Percentiles rank a stretch among this genome's conserved stretches.
These are phyloP conservation scores for Tragelaphus buxtoni DNA, from an alignment of 2,113 vertebrate species.

Conservation along the genomic window DNA sequence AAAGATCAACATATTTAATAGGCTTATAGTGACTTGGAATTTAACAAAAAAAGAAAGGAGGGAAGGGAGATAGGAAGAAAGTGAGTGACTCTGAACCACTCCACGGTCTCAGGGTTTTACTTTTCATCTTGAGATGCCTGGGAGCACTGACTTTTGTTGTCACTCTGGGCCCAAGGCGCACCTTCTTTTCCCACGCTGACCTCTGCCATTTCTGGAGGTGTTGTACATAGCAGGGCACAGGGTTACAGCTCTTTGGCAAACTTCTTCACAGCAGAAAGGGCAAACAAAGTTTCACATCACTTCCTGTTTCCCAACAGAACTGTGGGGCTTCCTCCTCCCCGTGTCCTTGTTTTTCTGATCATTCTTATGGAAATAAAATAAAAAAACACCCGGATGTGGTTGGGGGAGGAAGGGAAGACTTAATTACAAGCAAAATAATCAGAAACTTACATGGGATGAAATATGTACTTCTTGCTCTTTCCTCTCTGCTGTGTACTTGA, in stretches of 20 bases:
- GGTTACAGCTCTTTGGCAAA: conserved; percentile 30
- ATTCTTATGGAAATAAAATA: not conserved
- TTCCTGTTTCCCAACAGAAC: conserved; percentile 43
- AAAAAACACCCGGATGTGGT: conserved; percentile 39
- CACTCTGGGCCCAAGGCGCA: conserved; percentile 47
- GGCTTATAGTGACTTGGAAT: not conserved
- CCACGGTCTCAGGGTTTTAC: accelerated
- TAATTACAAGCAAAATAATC: conserved; percentile 59
- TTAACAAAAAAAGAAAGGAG: no score
- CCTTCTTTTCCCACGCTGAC: conserved; percentile 67
- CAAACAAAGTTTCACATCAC: conserved; percentile 24
- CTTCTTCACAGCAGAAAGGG: conserved; percentile 49
- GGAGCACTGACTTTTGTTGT: conserved; percentile 42
- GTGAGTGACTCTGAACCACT: not conserved
- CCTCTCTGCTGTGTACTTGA: not conserved
- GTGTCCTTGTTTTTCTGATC: conserved; percentile 43
- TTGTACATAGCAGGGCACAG: conserved; percentile 12
- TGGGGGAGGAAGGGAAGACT: conserved; percentile 35
- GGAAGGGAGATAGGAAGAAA: not conserved
- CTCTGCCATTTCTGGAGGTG: conserved; percentile 60
- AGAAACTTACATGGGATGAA: not conserved
- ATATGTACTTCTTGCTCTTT: not conserved
- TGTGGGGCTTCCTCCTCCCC: not conserved
- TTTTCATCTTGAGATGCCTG: conserved; percentile 42
- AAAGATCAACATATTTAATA: conserved; percentile 47